Base-by-base conservation (phyloP, 2,113 vertebrate genomes). In the Gymnobelideus leadbeateri region DNA sequence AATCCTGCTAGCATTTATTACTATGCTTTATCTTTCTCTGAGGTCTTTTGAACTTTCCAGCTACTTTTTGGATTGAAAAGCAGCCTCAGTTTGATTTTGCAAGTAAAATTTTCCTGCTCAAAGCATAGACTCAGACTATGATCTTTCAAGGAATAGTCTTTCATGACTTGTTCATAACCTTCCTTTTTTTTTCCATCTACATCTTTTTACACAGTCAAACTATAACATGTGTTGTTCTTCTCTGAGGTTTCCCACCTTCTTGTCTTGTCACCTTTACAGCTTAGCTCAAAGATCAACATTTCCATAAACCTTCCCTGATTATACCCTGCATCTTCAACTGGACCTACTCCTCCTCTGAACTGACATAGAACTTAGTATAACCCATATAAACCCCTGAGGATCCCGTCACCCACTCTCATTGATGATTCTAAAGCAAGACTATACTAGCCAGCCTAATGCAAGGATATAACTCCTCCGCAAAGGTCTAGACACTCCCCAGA, bases 1-100 rank as follows among this genome's bases (percentile, higher is more conserved):
- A 24, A 94, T 84, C 61, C 91, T 96, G 93, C 97, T 97, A 97
- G 94, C 95, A 96, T 97, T 96, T 97, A 96, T 97, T 96, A 96
- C 93, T 91, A 91, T 28, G 51, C 84, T 97, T 68, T 68, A 68
- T 68, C 37, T n/a, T 77, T 77, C 16, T 77, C 68, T 43, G 14
- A 77, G 16, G 37, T 77, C 37, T 77, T 89, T 94, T 94, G 95
- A 94, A 77, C 91, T 90, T 84, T 84, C 28, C 53, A 21, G 24
- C 55, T 94, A 53, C 57, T 51, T 26, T n/a, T 8, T 93, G 8
- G 92, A 91, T 90, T 91, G 25, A 96, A 61, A 94, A 93, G 91
- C 89, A 84, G n/a, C 68, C n/a, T 5, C 16, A n/a, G 0, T 16
- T 84, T 43, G 68, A 84, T 84, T 84, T 84, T 84, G 68, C 19